A percentile compares a stretch with the other conserved stretches of the same genome.
These are phyloP conservation scores for Cairina moschata DNA, from an alignment of 2,113 vertebrate genomes.

Conservation along the genomic window DNA sequence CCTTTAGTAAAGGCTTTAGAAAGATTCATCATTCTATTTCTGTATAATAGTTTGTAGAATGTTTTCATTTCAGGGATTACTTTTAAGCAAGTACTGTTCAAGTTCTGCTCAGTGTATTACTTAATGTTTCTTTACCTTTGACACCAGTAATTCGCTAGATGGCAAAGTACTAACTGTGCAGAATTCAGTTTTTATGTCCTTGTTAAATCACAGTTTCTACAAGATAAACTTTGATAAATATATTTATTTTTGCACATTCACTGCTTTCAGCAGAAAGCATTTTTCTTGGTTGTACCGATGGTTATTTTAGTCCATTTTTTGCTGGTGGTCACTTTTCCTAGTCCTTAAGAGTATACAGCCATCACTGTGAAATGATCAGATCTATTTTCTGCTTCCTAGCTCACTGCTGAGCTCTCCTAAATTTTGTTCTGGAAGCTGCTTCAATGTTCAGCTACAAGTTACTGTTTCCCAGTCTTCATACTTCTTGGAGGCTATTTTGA, in stretches of 20 bases:
- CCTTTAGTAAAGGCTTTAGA: neutral
- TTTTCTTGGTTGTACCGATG: constrained; percentile 23
- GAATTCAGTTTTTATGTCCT: neutral
- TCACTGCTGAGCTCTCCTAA: neutral
- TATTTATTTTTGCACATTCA: constrained; percentile 8
- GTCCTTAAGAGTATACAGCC: neutral
- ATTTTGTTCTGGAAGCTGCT: neutral
- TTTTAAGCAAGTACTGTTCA: neutral
- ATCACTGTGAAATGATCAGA: neutral
- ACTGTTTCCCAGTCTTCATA: neutral
- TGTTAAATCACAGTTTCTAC: constrained; percentile 15
- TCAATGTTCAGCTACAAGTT: neutral
- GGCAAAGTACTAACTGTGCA: neutral
- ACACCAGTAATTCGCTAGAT: neutral
- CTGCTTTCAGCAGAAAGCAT: neutral
- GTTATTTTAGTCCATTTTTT: constrained; percentile 14
- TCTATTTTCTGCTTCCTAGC: constrained; percentile 21
- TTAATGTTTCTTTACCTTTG: neutral
- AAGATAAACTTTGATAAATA: neutral
- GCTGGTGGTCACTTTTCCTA: neutral
- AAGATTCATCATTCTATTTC: neutral
- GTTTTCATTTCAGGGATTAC: neutral
- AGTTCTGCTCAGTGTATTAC: neutral
- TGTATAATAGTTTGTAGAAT: neutral
- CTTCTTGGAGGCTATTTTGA: neutral